Conservation (phyloP, 2,797 vertebrate species). For the Galaxias olidus region DNA sequence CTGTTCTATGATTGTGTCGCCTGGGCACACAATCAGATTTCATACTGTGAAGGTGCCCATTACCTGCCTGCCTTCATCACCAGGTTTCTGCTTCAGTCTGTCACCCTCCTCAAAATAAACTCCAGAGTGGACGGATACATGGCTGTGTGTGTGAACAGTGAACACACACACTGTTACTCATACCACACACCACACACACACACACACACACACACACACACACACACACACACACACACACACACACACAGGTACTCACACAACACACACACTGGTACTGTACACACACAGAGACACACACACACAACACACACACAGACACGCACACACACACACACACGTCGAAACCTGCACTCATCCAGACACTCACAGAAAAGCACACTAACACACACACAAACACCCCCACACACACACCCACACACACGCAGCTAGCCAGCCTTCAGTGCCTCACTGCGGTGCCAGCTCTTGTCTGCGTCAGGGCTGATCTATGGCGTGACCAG, state of each 20-base stretch:
- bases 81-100: too few species aligned
- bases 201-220: constrained; percentile 1
- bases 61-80: too few species aligned
- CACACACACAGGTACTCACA: constrained; percentile 5
- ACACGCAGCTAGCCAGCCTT: constrained; percentile 21
- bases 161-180: constrained; percentile 3
- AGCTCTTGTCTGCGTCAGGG: constrained; percentile 42
- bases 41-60: too few species aligned
- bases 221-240: constrained; percentile 23
- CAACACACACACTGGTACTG: constrained; percentile 10
- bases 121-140: not conserved
- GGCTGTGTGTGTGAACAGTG: too few species aligned
- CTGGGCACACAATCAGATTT: too few species aligned
- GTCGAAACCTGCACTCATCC: too few species aligned
- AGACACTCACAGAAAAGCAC: constrained; percentile 11
- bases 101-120: too few species aligned
- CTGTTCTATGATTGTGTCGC: too few species aligned
- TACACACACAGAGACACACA: constrained; percentile 20
- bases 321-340: constrained; percentile 20
- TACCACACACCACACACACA: constrained; percentile 2
- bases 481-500: constrained; percentile 40
- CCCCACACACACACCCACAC: constrained; percentile 6
- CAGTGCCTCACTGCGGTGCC: constrained; percentile 16
- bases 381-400: constrained; percentile 22
- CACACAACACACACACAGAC: constrained; percentile 9